Conservation (phyloP, 2,888 invertebrate genomes). For the Tetropium fuscum region DNA sequence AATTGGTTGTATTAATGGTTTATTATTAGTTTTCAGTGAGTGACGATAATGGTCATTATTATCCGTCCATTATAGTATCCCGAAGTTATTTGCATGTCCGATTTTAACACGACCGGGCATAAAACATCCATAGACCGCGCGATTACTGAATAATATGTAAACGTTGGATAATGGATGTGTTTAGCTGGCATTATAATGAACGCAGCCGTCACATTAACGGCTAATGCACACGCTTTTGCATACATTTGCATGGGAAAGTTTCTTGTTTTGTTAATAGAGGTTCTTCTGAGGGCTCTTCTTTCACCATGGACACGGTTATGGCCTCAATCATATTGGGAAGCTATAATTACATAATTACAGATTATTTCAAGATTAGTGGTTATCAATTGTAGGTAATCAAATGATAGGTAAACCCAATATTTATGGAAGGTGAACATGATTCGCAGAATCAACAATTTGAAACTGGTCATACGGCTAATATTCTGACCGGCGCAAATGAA, state of each 20-base stretch:
- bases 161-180: conserved; percentile 27
- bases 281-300: not conserved
- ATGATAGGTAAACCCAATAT: too few relatives aligned
- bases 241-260: conserved; percentile 61
- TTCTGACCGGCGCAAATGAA: too few relatives aligned
- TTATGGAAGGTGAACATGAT: too few relatives aligned
- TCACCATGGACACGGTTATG: too few relatives aligned
- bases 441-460: too few relatives aligned
- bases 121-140: not conserved
- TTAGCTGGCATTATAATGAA: conserved; percentile 54
- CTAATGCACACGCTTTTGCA: conserved; percentile 62
- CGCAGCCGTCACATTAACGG: conserved; percentile 59
- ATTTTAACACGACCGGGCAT: conserved; percentile 19
- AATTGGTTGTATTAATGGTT: conserved; percentile 66
- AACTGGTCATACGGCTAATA: too few relatives aligned
- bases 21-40: conserved; percentile 65
- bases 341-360: too few relatives aligned
- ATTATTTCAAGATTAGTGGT: too few relatives aligned
- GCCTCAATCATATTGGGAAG: too few relatives aligned
- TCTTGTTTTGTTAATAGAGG: conserved; percentile 40
- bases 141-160: conserved; percentile 4
- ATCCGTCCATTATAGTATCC: conserved; percentile 55
- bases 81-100: conserved; percentile 55
- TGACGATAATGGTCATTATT: conserved; percentile 63
- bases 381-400: too few relatives aligned